Percentiles rank a stretch among this genome's conserved stretches.
Conservation (phyloP, 1,140 invertebrate species). For the Drosophila orosa region DNA sequence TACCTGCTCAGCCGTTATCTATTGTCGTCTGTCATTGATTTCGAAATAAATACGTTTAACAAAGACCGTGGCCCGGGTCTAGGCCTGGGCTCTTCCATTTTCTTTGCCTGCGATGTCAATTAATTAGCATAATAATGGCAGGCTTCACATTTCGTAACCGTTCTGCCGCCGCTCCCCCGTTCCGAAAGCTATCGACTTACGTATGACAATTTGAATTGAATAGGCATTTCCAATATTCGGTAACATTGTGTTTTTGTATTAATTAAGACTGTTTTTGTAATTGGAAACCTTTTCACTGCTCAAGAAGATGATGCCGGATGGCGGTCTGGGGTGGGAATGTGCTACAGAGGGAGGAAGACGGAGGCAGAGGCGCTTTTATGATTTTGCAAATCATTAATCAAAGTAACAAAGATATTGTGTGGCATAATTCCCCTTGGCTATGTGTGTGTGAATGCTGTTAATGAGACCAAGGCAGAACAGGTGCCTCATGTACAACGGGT, state of each 20-base stretch:
- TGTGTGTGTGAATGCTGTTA: slow-evolving; percentile 38
- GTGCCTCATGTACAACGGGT: slow-evolving; percentile 56
- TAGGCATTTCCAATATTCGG: slow-evolving; percentile 55
- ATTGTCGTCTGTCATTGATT: slow-evolving; percentile 52
- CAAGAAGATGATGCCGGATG: slow-evolving; percentile 23
- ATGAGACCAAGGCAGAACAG: slow-evolving; percentile 65
- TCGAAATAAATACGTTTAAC: slow-evolving; percentile 43
- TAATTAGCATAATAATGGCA: slow-evolving; percentile 80
- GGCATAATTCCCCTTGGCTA: slow-evolving; percentile 58
- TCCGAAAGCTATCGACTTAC: slow-evolving; percentile 20
- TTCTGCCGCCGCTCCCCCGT: slow-evolving; percentile 14
- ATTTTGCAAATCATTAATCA: slow-evolving; percentile 82
- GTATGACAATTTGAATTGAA: slow-evolving; percentile 71
- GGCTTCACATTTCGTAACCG: slow-evolving; percentile 70
- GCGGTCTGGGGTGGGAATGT: background rate
- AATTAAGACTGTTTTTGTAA: slow-evolving; percentile 77
- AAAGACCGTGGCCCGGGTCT: slow-evolving; percentile 16
- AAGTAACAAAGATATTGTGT: slow-evolving; percentile 81
- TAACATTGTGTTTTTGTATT: slow-evolving; percentile 71
- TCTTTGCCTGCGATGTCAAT: slow-evolving; percentile 71
- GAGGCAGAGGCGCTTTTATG: slow-evolving; percentile 58
- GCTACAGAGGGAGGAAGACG: background rate
- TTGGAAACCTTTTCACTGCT: slow-evolving; percentile 60
- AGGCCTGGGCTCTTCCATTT: slow-evolving; percentile 9
- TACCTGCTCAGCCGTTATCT: background rate